Evolutionary conservation across 2,888 invertebrate species (phyloP).

Genomic region (Abrostola tripartita): DNA sequence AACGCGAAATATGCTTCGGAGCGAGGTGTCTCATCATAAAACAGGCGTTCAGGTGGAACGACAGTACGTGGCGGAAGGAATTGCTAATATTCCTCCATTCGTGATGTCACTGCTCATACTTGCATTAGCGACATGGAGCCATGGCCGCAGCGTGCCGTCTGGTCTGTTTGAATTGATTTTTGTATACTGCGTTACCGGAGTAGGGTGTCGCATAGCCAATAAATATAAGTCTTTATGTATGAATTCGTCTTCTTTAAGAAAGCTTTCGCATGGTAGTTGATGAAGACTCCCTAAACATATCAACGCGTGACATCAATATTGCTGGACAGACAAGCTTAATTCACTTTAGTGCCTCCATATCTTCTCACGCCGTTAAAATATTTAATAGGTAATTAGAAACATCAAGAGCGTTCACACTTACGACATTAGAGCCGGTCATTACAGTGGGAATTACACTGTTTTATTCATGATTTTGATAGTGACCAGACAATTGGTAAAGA

Average conservation of each 20-base stretch:
- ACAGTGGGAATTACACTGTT: constrained; percentile 22
- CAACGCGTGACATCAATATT: not conserved
- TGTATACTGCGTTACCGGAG: not conserved
- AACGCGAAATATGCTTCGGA: constrained; percentile 43
- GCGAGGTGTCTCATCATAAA: constrained; percentile 53
- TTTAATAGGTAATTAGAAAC: constrained; percentile 6
- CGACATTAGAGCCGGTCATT: constrained; percentile 5
- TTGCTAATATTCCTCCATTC: constrained; percentile 57
- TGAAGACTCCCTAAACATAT: not conserved
- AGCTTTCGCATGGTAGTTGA: not conserved
- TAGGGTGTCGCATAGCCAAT: not conserved
- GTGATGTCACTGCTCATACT: constrained; percentile 39
- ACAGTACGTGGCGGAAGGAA: constrained; percentile 57
- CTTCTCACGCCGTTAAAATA: constrained; percentile 17
- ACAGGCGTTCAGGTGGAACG: constrained; percentile 51
- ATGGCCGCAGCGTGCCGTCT: constrained; percentile 6
- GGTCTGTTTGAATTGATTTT: constrained; percentile 9
- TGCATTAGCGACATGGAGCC: constrained; percentile 16
- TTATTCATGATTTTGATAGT: not conserved
- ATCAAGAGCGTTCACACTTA: constrained; percentile 16
- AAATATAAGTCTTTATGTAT: not conserved
- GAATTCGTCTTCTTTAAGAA: not conserved
- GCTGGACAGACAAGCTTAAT: not conserved
- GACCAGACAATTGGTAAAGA: constrained; percentile 2
- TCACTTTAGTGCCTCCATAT: constrained; percentile 4